Evolutionary conservation across 1,140 invertebrate species (phyloP), one percentile per base, ranked within the genome.

Genomic region (Aradophagus sp.): DNA sequence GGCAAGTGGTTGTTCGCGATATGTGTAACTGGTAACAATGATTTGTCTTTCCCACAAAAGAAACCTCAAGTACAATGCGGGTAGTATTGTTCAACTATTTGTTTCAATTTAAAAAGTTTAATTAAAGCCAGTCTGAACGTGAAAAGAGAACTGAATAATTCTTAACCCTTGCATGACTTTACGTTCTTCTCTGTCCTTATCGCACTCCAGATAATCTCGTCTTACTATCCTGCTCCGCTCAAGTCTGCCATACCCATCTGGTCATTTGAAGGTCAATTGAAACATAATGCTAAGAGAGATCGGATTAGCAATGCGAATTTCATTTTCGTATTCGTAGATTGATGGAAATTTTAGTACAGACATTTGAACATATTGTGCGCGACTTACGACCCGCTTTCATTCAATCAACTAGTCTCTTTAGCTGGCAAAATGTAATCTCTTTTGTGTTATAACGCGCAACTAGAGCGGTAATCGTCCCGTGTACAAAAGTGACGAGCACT

Each of bases 1-100:
- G 48, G 20, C 48, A 48, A 47, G 55, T 59, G 42, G 44, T 27
- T 61, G 17, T n/a, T n/a, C n/a, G n/a, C n/a, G n/a, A n/a, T n/a
- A 48, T 48, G 50, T 19, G 17, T 48, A 48, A 48, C 41, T 50
- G 29, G 44, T 32, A 23, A 45, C 41, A 44, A 44, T 42, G 44
- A 50, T 61, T 41, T 61, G 56, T 50, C 56, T 48, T 61, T 2
- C 29, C 15, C 19, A 14, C 7, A 3, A 41, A 27, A 39, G 19
- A 42, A 39, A 32, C 34, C 42, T 14, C 34, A 23, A 48, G 42
- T 41, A 10, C 36, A 41, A 41, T 41, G 44, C 42, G 42, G 42
- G 35, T 59, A 17, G 11, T 16, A 47, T 59, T 59, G 55, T 59
- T 47, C 23, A 4, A 23, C 31, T 27, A 5, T 15, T 6, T 1